A percentile compares a stretch with the other conserved stretches of the same genome.
These are phyloP conservation scores for Drosophila asahinai DNA, from an alignment of 1,140 invertebrate genomes.

Conservation along the genomic window DNA sequence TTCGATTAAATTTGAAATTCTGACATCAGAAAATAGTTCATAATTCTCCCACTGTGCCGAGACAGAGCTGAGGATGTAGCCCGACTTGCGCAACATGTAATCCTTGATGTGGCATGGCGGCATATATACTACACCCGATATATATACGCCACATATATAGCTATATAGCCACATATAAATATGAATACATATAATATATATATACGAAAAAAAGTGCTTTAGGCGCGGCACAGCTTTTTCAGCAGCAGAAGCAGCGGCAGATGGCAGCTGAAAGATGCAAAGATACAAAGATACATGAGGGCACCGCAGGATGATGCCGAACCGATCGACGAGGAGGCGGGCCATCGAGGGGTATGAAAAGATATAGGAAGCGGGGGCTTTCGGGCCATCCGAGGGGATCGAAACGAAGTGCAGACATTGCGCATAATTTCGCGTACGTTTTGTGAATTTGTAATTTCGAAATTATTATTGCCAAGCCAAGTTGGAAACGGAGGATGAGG, in stretches of 20 bases:
- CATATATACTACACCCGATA: constrained; percentile 38
- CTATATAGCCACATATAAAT: constrained; percentile 32
- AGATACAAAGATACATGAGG: constrained; percentile 42
- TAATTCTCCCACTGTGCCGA: constrained; percentile 36
- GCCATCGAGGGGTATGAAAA: not conserved
- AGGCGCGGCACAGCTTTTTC: constrained; percentile 72
- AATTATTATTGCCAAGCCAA: constrained; percentile 71
- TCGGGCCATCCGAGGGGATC: constrained; percentile 17
- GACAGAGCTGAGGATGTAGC: constrained; percentile 39
- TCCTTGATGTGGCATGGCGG: constrained; percentile 63
- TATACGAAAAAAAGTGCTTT: constrained; percentile 51
- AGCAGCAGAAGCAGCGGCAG: constrained; percentile 63
- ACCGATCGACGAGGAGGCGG: constrained; percentile 10
- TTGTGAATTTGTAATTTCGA: constrained; percentile 82
- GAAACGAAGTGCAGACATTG: constrained; percentile 70
- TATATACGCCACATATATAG: constrained; percentile 29
- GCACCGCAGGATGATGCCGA: constrained; percentile 22
- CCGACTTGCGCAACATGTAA: constrained; percentile 54
- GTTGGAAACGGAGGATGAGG: constrained; percentile 34
- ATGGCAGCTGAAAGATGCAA: constrained; percentile 71
- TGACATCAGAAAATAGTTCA: not conserved
- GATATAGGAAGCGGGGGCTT: constrained; percentile 17
- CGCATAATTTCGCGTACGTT: constrained; percentile 82
- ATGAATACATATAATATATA: constrained; percentile 50
- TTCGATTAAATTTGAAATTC: no score